These are phyloP conservation scores for Xiphias gladius DNA, from an alignment of 2,113 vertebrate species.

Conservation along the genomic window DNA sequence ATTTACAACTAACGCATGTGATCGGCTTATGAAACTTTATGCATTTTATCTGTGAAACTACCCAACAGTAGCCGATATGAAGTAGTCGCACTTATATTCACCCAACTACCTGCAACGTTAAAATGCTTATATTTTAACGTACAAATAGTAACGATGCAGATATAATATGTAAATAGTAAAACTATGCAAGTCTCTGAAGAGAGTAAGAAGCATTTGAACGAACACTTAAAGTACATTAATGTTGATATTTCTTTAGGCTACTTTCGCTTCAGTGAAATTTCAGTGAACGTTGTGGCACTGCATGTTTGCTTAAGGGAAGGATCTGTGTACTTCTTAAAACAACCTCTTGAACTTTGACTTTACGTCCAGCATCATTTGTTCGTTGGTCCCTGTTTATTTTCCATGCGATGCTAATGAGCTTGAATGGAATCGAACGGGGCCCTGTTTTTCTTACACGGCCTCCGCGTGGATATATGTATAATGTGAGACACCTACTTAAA, in stretches of 20 bases:
- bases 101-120: neutral
- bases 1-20: too few species aligned
- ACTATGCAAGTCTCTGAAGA: neutral
- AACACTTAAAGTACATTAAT: neutral
- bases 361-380: neutral
- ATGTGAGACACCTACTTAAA: slow-evolving; percentile 84
- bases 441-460: slow-evolving; percentile 15
- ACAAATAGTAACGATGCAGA: neutral
- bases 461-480: slow-evolving; percentile 62
- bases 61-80: neutral
- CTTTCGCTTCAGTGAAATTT: too few species aligned
- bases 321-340: neutral
- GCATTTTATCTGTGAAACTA: neutral
- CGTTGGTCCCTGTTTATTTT: neutral
- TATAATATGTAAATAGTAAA: neutral
- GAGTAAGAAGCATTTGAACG: too few species aligned
- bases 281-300: neutral
- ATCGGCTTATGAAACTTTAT: neutral
- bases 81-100: neutral
- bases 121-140: neutral
- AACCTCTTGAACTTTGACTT: neutral
- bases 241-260: neutral
- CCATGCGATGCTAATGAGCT: neutral
- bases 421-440: slow-evolving; percentile 27
- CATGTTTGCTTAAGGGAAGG: neutral